Evolutionary conservation across 2,888 invertebrate genomes (phyloP).

Genomic region (Anaspis maculata): DNA sequence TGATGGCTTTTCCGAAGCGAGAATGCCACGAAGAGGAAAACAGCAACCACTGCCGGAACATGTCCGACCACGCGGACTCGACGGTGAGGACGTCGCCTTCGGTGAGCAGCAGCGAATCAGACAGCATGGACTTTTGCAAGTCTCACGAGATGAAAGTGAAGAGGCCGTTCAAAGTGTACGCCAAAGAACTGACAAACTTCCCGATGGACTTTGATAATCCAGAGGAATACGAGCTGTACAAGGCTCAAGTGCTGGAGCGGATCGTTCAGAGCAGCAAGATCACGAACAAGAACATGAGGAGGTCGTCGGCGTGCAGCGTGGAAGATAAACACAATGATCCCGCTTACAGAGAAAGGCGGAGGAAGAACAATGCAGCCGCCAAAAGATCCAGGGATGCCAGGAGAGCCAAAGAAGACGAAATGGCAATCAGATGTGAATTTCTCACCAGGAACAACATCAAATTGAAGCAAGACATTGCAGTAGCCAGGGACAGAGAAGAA

Average conservation of each 20-base stretch:
- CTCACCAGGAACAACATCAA: slow-evolving; percentile 85
- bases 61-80: too few species aligned
- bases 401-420: slow-evolving; percentile 83
- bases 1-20: too few species aligned
- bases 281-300: slow-evolving; percentile 66
- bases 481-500: slow-evolving; percentile 49
- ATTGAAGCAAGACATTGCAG: slow-evolving; percentile 42
- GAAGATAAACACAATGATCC: slow-evolving; percentile 50
- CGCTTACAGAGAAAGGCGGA: slow-evolving; percentile 77
- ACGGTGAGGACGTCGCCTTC: too few species aligned
- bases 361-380: slow-evolving; percentile 91
- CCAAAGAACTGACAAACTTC: slow-evolving; percentile 58
- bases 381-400: slow-evolving; percentile 88
- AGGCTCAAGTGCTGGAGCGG: slow-evolving; percentile 54
- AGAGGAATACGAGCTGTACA: too few species aligned
- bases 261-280: slow-evolving; percentile 41
- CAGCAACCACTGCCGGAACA: too few species aligned
- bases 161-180: slow-evolving; percentile 64
- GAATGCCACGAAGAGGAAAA: too few species aligned
- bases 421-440: slow-evolving; percentile 76
- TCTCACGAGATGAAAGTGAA: too few species aligned
- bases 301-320: slow-evolving; percentile 30
- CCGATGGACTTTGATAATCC: slow-evolving; percentile 47
- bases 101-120: too few species aligned
- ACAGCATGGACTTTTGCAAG: too few species aligned